Percentiles rank a stretch among this genome's conserved stretches.
These are phyloP conservation scores for Phaetusa simplex DNA, from an alignment of 2,113 vertebrate genomes.

Conservation along the genomic window DNA sequence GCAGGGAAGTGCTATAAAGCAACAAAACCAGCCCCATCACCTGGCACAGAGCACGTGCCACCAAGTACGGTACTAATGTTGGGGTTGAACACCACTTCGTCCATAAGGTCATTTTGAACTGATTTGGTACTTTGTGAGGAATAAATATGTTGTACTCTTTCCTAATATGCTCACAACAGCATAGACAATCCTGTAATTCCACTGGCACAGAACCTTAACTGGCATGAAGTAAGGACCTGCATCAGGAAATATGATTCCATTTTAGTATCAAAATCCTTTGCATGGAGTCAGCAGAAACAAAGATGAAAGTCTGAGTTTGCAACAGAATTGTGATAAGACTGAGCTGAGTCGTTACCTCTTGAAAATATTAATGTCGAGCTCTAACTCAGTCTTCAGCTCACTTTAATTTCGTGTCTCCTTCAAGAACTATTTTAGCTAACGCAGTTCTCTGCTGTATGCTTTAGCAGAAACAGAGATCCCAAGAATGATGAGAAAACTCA, in stretches of 20 bases:
- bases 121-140: not conserved
- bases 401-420: not conserved
- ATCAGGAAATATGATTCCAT: not conserved
- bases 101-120: not conserved
- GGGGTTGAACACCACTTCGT: not conserved
- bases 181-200: not conserved
- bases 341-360: conserved; percentile 1
- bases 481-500: not conserved
- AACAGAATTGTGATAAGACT: not conserved
- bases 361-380: conserved; percentile 8
- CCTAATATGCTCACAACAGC: not conserved
- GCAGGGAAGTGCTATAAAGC: not conserved
- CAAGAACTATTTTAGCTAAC: not conserved
- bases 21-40: not conserved
- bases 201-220: not conserved
- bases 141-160: not conserved
- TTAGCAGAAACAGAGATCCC: not conserved
- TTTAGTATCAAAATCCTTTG: not conserved
- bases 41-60: not conserved
- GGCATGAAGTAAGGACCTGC: not conserved
- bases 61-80: not conserved
- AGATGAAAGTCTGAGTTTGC: not conserved
- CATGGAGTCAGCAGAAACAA: conserved; percentile 5
- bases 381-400: not conserved
- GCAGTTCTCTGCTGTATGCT: not conserved